These are phyloP conservation scores for Melanostigma gelatinosum DNA, from an alignment of 2,113 vertebrate genomes.

Conservation along the genomic window DNA sequence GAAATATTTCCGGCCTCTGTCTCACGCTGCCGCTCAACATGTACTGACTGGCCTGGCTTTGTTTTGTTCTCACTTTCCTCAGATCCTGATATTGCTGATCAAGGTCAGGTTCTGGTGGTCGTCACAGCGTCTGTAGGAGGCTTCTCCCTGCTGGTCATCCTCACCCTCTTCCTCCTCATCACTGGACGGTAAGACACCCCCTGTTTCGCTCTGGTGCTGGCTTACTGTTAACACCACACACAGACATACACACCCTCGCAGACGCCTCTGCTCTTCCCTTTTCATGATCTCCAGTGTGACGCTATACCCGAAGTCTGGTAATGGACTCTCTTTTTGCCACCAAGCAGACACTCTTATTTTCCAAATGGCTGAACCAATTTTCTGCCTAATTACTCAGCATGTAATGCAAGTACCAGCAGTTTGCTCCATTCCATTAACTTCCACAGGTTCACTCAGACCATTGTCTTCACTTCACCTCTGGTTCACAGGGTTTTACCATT, in stretches of 20 bases:
- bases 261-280: slow-evolving; percentile 6
- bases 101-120: slow-evolving; percentile 96
- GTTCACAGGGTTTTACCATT: slow-evolving; percentile 61
- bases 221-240: slow-evolving; percentile 1
- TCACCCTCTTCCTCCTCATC: slow-evolving; percentile 97
- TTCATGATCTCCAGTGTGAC: slow-evolving; percentile 58
- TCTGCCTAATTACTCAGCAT: slow-evolving; percentile 82
- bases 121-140: slow-evolving; percentile 96
- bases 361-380: slow-evolving; percentile 80
- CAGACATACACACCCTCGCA: background rate
- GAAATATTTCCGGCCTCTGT: background rate
- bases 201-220: background rate
- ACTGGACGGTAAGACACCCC: slow-evolving; percentile 90
- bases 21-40: background rate
- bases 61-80: slow-evolving; percentile 60
- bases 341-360: slow-evolving; percentile 78
- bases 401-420: slow-evolving; percentile 74
- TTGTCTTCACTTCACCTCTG: slow-evolving; percentile 59
- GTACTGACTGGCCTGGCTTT: background rate
- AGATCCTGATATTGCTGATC: slow-evolving; percentile 95
- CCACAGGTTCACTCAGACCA: slow-evolving; percentile 53
- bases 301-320: slow-evolving; percentile 63
- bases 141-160: slow-evolving; percentile 95
- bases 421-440: slow-evolving; percentile 76
- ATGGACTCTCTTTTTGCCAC: slow-evolving; percentile 71